phyloP scores from a whole-genome alignment of 64 coral and sea anemone genomes.

The Astreopora myriophthalma region DNA sequence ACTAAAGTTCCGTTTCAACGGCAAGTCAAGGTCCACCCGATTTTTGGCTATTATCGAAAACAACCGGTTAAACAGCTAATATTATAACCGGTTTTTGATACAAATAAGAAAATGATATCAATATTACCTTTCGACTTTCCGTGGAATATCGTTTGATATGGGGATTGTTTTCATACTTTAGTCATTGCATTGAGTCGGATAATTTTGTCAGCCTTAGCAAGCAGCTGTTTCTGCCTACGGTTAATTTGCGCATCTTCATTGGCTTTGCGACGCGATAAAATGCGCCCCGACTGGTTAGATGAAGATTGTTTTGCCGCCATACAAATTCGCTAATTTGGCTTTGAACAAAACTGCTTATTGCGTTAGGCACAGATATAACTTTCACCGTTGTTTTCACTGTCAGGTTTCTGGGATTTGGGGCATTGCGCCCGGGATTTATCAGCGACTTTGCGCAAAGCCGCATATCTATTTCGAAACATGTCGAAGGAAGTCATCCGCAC shows the following conservation, averaged over 20 bases:
- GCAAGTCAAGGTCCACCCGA: no score
- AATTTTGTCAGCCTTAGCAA: neutral
- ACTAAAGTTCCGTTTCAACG: no score
- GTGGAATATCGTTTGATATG: neutral
- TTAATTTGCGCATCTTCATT: no score
- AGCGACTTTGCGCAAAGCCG: neutral
- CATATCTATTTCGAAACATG: no score
- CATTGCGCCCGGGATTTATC: no score
- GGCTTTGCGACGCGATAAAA: no score
- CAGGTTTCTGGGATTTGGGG: no score
- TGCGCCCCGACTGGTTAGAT: neutral
- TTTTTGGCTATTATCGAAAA: no score
- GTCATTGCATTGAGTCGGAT: neutral
- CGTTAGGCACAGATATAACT: neutral
- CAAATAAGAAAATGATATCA: neutral
- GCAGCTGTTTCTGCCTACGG: no score
- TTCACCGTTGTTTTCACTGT: neutral
- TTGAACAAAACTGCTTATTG: neutral
- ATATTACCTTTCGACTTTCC: slow-evolving; percentile 1
- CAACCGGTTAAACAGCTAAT: no score
- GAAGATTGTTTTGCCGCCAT: neutral
- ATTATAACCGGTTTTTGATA: no score
- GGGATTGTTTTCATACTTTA: neutral
- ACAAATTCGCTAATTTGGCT: slow-evolving; percentile 15
- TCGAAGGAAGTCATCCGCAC: no score